A percentile compares a stretch with the other conserved stretches of the same genome.
phyloP scores from a whole-genome alignment of 2,888 invertebrate genomes.

The Cephus sareptanus region DNA sequence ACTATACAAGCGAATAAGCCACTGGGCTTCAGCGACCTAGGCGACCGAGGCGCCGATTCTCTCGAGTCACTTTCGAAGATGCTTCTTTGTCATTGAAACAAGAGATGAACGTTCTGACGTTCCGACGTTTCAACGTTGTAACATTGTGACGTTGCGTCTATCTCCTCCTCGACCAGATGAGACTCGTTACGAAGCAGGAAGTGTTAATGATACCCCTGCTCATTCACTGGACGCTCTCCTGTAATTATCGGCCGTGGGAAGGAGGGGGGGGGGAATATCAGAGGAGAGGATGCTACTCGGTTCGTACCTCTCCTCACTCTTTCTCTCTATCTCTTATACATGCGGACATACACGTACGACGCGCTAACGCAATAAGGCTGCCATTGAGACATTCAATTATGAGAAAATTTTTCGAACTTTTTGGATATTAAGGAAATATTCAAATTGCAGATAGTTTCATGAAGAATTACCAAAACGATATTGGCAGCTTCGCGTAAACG shows the following conservation, averaged over 20 bases:
- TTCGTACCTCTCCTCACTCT: slow-evolving; percentile 11
- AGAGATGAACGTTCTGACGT: background rate
- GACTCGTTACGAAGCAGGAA: slow-evolving; percentile 64
- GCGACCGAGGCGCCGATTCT: background rate
- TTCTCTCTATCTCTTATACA: slow-evolving; percentile 15
- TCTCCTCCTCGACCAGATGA: slow-evolving; percentile 55
- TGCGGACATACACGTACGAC: background rate
- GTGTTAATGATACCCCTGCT: slow-evolving; percentile 65
- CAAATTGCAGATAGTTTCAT: background rate
- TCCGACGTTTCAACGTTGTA: background rate
- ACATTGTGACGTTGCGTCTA: background rate
- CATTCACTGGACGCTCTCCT: slow-evolving; percentile 61
- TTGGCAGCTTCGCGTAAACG: no score
- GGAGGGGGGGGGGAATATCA: slow-evolving; percentile 4
- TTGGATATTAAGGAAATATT: background rate
- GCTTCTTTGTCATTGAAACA: background rate
- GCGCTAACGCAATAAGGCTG: slow-evolving; percentile 10
- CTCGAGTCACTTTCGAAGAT: background rate
- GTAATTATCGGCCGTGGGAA: slow-evolving; percentile 57
- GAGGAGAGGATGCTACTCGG: slow-evolving; percentile 34
- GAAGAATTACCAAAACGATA: background rate
- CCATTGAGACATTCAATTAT: slow-evolving; percentile 43
- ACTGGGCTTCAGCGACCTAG: background rate
- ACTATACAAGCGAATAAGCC: no score
- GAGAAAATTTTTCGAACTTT: background rate